phyloP scores from a whole-genome alignment of 2,797 vertebrate genomes.

The Acridotheres tristis region DNA sequence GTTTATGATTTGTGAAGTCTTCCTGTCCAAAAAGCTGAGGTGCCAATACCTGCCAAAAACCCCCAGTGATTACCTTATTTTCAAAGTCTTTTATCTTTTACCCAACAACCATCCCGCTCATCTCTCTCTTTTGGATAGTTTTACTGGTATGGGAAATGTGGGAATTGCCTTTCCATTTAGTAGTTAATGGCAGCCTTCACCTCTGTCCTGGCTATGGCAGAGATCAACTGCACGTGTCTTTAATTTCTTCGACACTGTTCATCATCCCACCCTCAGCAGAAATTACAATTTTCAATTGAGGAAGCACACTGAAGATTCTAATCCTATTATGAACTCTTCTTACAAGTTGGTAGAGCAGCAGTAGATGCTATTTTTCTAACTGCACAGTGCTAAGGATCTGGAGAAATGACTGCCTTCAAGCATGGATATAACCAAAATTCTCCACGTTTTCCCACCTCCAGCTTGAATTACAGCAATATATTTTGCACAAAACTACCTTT shows the following conservation, averaged over 20 bases:
- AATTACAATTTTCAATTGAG: background rate
- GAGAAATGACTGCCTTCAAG: background rate
- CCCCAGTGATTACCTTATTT: background rate
- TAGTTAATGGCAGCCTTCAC: background rate
- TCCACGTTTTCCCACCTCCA: background rate
- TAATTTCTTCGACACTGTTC: background rate
- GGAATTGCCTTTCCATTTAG: background rate
- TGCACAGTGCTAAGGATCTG: background rate
- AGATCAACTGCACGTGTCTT: accelerated
- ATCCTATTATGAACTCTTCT: background rate
- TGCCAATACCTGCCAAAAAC: background rate
- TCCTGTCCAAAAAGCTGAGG: background rate
- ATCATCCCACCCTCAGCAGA: background rate
- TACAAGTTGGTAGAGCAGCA: background rate
- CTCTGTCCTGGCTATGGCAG: background rate
- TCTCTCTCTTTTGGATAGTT: background rate
- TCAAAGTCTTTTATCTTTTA: background rate
- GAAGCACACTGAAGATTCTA: background rate
- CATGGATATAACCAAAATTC: background rate
- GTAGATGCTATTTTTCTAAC: background rate
- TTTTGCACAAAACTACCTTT: background rate
- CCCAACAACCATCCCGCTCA: background rate
- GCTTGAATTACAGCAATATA: background rate
- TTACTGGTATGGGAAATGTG: background rate
- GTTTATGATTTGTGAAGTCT: background rate